These are phyloP conservation scores for Nephrocerus scutellatus DNA, from an alignment of 2,888 invertebrate species.

Conservation along the genomic window DNA sequence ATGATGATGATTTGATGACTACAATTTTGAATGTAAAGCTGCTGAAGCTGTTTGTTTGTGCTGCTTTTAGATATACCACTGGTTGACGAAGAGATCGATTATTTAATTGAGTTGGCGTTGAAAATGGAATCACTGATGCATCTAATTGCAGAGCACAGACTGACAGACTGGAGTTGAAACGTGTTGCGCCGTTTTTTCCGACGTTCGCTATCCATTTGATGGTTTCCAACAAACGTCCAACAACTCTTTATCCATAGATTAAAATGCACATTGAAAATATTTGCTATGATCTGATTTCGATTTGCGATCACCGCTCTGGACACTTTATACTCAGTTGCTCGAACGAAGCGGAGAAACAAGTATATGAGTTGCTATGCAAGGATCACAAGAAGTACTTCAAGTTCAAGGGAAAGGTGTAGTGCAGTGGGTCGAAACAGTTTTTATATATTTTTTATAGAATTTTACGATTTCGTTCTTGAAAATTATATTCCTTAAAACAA, in stretches of 20 bases:
- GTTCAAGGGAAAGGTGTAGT: conserved; percentile 45
- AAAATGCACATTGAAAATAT: conserved; percentile 43
- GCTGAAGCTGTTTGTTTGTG: too few relatives aligned
- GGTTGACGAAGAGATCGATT: conserved; percentile 33
- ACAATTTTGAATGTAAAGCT: too few relatives aligned
- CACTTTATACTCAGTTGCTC: conserved; percentile 42
- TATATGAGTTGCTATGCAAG: conserved; percentile 40
- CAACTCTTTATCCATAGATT: conserved; percentile 45
- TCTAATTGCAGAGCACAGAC: conserved; percentile 32
- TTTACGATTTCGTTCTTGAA: too few relatives aligned
- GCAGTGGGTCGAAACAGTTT: too few relatives aligned
- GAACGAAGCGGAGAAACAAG: conserved; percentile 41
- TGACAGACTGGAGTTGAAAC: conserved; percentile 38
- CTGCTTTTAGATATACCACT: conserved; percentile 35
- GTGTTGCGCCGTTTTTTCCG: conserved; percentile 43
- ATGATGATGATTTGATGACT: too few relatives aligned
- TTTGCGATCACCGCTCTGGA: conserved; percentile 44
- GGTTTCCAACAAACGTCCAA: conserved; percentile 41
- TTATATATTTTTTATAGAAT: too few relatives aligned
- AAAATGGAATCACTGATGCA: conserved; percentile 40
- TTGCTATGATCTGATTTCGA: conserved; percentile 40
- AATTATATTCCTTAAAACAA: too few relatives aligned
- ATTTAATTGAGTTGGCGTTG: conserved; percentile 35
- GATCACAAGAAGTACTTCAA: conserved; percentile 45
- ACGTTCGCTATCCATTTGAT: conserved; percentile 40